Evolutionary conservation across 2,888 invertebrate species (phyloP), one percentile per base, ranked within the genome.

Genomic region (Diaperis boleti): DNA sequence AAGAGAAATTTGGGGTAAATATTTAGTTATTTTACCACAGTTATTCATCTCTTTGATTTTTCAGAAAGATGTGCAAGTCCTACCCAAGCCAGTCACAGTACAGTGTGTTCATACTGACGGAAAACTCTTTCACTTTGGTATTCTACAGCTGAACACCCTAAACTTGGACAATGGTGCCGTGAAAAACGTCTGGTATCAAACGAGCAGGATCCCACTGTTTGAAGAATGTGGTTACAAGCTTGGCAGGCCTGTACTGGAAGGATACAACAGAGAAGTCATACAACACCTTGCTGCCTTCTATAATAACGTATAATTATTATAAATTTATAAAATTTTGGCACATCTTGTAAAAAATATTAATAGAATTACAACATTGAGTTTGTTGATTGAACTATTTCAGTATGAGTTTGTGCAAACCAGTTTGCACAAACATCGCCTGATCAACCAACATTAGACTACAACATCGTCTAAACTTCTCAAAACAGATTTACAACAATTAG

Each of bases 81-180:
- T 95, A 29, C 89, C 91, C 1, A 86, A 90, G 73, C 96, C 96
- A 3, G 84, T 96, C 50, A 88, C 89, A 35, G 82, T 95, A 1
- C 96, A 96, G 78, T 90, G 91, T 76, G 85, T 96, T 67, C 92
- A 94, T 70, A 89, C 92, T 2, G 90, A 95, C 77, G 91, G 94
- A 0, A 83, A 87, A 69, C 82, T 84, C 33, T 93, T 92, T 76
- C 90, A 94, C 76, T 95, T 96, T 77, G 89, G 91, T 2, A 86
- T 94, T 11, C 87, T 92, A 60, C 95, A 97, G 81, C 83, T 97
- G 8, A 94, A 95, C 74, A 92, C 92, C 0, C 82, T 94, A 26
- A 86, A 92, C 79, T 80, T 93, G 1, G 82, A 83, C 67, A 77
- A 73, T 8, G 83, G 85, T 15, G 86, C 86, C 17, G 79, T 84